Base-by-base conservation (phyloP, 2,797 vertebrate genomes). In the Fringilla coelebs region DNA sequence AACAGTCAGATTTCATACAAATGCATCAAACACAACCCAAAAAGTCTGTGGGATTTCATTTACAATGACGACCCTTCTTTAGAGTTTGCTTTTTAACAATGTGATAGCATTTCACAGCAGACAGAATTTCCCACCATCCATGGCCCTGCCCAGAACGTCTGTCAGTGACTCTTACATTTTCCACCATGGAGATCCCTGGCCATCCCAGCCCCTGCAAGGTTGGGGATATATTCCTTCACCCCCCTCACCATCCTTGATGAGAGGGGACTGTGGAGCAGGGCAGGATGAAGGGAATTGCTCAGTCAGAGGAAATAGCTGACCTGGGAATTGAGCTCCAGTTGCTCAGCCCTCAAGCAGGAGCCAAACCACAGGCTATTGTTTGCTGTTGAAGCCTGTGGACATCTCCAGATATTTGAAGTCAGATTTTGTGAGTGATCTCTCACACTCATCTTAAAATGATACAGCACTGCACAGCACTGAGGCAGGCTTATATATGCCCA, bases 341-440 rank as follows among this genome's bases (percentile, higher is more conserved):
- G 66, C 79, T 68, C 70, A 91, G 24, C 34, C 46, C 58, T 41
- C 5, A 4, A 55, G 71, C 63, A 78, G 66, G n/a, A 88, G 73
- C 79, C 91, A 91, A 88, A 73, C 66, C 92, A 81, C 70, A 82
- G 55, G 22, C 76, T 60, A 18, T 70, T 94, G 80, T 88, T 89
- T 66, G 58, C 67, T 87, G 1, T 6, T 28, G 60, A 71, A 66
- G 58, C 87, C 65, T 66, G 46, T 91, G 82, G 85, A 92, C 91
- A 67, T 43, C 73, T 66, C 60, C 89, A 93, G 51, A 60, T 26
- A 89, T 20, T 46, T 89, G 73, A 84, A 94, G 48, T 46, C 63
- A 62, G 82, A 84, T 90, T 93, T 93, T 81, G 85, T 24, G 62
- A 90, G 74, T 5, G 20, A 49, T 40, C 54, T 70, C 1, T 0